Evolutionary conservation across 1,140 invertebrate genomes (phyloP), one percentile per base, ranked within the genome.

Genomic region (Drosophila lacertosa): DNA sequence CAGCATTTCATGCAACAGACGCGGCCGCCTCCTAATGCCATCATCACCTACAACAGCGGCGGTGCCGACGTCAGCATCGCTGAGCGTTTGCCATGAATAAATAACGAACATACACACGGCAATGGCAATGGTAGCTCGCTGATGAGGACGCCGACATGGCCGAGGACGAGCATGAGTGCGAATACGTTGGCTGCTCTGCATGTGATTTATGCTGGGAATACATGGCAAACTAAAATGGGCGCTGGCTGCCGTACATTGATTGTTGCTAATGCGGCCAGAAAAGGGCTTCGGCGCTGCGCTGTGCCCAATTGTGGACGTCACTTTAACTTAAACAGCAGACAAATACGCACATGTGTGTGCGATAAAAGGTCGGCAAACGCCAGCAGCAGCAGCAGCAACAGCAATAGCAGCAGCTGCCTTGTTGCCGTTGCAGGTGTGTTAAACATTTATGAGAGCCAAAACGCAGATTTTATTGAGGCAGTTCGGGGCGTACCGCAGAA

Each of bases 401-500:
- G n/a, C n/a, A n/a, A n/a, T n/a, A 29, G 45, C 48, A 55, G 60
- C 64, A 39, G 48, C 33, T 64, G 71, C 45, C 35, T 37, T 22
- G 3, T 35, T 53, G 57, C 16, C 39, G 81, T 13, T 80, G 82
- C 82, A 88, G 82, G 82, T 86, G 82, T 74, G 64, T 86, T 86
- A 86, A 86, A 88, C 82, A 88, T 86, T 88, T 86, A 86, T 86
- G 82, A 82, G 74, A 66, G 63, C 66, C 60, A 78, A 68, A 63
- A 74, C 70, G 64, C 74, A 73, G 74, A 77, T 77, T 77, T 74
- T 74, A 73, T 77, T 73, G 71, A 58, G 53, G 62, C 55, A 67
- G 62, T 58, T 65, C 40, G 33, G 67, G 55, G 42, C 42, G 48
- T 55, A 75, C 77, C 72, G 62, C 79, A 83, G 42, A 86, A 86